These are phyloP conservation scores for Elgonia sp. DNA, from an alignment of 2,888 invertebrate genomes.

Conservation along the genomic window DNA sequence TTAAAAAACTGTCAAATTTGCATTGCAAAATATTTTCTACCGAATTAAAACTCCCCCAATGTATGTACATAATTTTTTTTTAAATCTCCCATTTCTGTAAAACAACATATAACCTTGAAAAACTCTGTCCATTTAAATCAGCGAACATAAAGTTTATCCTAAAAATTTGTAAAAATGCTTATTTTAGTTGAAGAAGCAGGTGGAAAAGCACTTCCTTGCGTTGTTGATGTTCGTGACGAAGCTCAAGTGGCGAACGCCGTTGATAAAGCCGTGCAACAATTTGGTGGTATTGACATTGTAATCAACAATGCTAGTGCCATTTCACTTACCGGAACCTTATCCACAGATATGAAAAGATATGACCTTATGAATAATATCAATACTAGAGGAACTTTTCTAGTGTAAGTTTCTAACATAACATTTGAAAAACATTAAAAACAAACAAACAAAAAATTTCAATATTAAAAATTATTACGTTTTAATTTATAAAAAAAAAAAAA, in stretches of 20 bases:
- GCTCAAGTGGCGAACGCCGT: conserved; percentile 91
- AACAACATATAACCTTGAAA: too few relatives aligned
- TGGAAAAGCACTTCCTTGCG: conserved; percentile 94
- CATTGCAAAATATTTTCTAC: too few relatives aligned
- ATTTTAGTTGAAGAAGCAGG: conserved; percentile 93
- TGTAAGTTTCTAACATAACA: conserved; percentile 88
- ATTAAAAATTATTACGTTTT: conserved; percentile 4
- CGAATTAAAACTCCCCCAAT: too few relatives aligned
- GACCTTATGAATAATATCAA: conserved; percentile 98
- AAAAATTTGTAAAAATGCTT: too few relatives aligned
- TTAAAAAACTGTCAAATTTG: too few relatives aligned
- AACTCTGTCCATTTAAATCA: too few relatives aligned
- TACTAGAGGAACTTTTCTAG: conserved; percentile 97
- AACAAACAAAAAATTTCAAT: not conserved
- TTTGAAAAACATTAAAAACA: not conserved
- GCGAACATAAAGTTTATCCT: too few relatives aligned
- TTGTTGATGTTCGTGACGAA: conserved; percentile 96
- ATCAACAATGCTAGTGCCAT: conserved; percentile 99
- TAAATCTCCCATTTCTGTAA: too few relatives aligned
- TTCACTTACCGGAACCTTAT: conserved; percentile 93
- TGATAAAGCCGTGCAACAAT: conserved; percentile 92
- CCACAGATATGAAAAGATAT: conserved; percentile 97
- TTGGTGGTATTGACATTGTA: conserved; percentile 98
- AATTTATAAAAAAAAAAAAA: too few relatives aligned
- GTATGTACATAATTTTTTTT: too few relatives aligned